Percentiles rank a stretch among this genome's conserved stretches.
Evolutionary conservation across 2,888 invertebrate species (phyloP).

Genomic region (Nymphalis polychloros): DNA sequence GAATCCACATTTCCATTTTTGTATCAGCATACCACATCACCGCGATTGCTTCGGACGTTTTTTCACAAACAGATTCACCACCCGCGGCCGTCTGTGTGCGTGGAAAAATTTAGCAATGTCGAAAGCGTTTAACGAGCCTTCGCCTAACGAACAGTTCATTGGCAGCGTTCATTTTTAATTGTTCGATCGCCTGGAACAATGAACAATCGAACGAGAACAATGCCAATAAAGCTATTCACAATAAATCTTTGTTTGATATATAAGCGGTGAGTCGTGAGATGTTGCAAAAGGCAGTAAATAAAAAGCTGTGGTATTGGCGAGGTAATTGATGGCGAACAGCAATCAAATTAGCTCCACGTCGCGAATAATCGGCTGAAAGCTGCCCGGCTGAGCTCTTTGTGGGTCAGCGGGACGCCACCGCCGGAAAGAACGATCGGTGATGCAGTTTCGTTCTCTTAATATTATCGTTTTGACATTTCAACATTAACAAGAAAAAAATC

Average conservation of each 20-base stretch:
- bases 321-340: slow-evolving; percentile 76
- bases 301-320: slow-evolving; percentile 66
- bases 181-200: slow-evolving; percentile 50
- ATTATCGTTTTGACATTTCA: neutral
- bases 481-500: neutral
- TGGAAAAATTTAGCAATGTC: slow-evolving; percentile 22
- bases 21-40: slow-evolving; percentile 24
- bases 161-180: slow-evolving; percentile 48
- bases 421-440: slow-evolving; percentile 2
- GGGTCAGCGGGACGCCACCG: slow-evolving; percentile 46
- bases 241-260: slow-evolving; percentile 51
- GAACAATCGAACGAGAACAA: slow-evolving; percentile 55
- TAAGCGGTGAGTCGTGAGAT: slow-evolving; percentile 38
- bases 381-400: slow-evolving; percentile 66
- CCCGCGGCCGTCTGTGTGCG: slow-evolving; percentile 6
- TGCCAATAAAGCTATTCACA: slow-evolving; percentile 55
- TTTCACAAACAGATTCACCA: slow-evolving; percentile 25
- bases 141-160: slow-evolving; percentile 39
- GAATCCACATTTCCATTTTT: slow-evolving; percentile 51
- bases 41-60: slow-evolving; percentile 25
- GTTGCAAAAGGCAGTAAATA: slow-evolving; percentile 64
- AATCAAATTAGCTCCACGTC: slow-evolving; percentile 78
- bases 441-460: neutral
- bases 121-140: slow-evolving; percentile 24
- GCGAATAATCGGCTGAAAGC: slow-evolving; percentile 78